A percentile compares a stretch with the other conserved stretches of the same genome.
These are phyloP conservation scores for Xiphias gladius DNA, from an alignment of 2,113 vertebrate species.

Conservation along the genomic window DNA sequence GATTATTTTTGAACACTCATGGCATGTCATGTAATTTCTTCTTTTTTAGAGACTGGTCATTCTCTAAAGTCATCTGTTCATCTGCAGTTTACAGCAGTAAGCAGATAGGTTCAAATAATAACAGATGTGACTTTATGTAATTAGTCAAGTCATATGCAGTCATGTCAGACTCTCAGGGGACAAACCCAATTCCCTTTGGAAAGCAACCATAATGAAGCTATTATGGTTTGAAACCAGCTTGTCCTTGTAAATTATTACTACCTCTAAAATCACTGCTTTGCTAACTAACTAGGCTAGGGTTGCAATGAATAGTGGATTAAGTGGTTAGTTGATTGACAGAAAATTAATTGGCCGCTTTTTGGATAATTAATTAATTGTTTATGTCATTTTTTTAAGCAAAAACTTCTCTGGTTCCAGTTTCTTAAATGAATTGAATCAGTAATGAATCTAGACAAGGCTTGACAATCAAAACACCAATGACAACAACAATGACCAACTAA, in stretches of 20 bases:
- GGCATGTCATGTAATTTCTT: no score
- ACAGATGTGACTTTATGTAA: conserved; percentile 25
- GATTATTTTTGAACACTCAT: no score
- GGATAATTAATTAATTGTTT: no score
- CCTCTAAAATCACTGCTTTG: neutral
- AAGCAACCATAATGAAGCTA: neutral
- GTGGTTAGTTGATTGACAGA: neutral
- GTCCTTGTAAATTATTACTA: neutral
- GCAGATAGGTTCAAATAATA: conserved; percentile 17
- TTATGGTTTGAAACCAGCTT: neutral
- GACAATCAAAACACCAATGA: neutral
- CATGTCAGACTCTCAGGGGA: conserved; percentile 1
- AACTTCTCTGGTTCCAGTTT: neutral
- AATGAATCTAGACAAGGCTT: neutral
- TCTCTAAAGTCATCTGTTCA: conserved; percentile 10
- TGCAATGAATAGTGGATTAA: neutral
- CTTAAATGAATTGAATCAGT: neutral
- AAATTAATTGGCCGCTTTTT: no score
- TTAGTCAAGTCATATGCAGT: conserved; percentile 10
- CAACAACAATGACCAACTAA: neutral
- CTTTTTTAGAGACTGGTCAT: neutral
- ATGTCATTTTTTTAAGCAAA: no score
- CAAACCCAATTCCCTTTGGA: neutral
- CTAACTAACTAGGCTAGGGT: neutral
- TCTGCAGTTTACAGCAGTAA: conserved; percentile 9